Percentiles rank a stretch among this genome's conserved stretches.
phyloP scores from a whole-genome alignment of 2,113 vertebrate species.

The Stercorarius parasiticus region DNA sequence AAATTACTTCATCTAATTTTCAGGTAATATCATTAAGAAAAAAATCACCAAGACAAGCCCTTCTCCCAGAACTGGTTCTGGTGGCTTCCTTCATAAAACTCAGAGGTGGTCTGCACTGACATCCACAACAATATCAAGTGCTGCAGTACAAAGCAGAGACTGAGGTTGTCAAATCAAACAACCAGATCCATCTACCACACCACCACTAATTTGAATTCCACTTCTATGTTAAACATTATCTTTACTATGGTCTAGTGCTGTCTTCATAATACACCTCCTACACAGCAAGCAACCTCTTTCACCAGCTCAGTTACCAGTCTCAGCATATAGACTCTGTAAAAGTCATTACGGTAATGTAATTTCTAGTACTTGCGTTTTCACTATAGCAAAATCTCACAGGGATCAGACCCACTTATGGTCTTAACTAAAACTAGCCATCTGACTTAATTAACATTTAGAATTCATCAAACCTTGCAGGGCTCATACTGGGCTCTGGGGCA shows the following conservation, averaged over 20 bases:
- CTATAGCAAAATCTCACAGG: conserved; percentile 60
- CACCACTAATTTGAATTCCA: not conserved
- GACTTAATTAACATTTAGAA: conserved; percentile 67
- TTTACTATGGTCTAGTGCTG: not conserved
- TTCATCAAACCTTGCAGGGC: conserved; percentile 67
- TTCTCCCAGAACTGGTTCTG: not conserved
- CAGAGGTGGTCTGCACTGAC: not conserved
- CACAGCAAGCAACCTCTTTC: not conserved
- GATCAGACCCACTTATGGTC: conserved; percentile 69
- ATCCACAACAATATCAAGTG: not conserved
- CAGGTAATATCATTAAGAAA: not conserved
- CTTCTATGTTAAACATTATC: not conserved
- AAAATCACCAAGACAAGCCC: not conserved
- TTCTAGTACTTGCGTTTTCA: conserved; percentile 14
- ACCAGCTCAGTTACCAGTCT: not conserved
- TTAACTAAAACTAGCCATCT: conserved; percentile 72
- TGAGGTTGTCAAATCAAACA: not conserved
- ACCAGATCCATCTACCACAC: not conserved
- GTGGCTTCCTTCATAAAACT: not conserved
- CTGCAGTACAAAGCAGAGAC: not conserved
- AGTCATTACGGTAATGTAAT: conserved; percentile 57
- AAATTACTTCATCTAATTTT: not conserved
- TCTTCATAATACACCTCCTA: not conserved
- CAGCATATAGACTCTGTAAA: conserved; percentile 1
- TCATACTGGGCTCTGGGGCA: conserved; percentile 66